These are phyloP conservation scores for Stomorhina lunata DNA, from an alignment of 2,888 invertebrate species.

Conservation along the genomic window DNA sequence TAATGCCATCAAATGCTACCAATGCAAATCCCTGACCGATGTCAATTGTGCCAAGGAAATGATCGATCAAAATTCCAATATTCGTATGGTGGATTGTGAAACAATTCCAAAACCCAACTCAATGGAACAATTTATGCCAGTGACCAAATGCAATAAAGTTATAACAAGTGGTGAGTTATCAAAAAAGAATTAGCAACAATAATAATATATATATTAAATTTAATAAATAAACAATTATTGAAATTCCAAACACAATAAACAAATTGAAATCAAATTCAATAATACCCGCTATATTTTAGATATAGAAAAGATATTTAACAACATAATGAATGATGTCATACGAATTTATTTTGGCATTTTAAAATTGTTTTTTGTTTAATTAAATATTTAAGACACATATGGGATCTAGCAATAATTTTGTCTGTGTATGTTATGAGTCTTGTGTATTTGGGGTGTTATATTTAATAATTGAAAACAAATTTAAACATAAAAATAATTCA, in stretches of 20 bases:
- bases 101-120: constrained; percentile 68
- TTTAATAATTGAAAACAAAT: too few relatives aligned
- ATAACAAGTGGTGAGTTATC: constrained; percentile 72
- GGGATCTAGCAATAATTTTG: neutral
- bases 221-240: constrained; percentile 32
- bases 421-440: neutral
- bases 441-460: constrained; percentile 18
- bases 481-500: too few relatives aligned
- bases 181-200: neutral
- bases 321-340: constrained; percentile 71
- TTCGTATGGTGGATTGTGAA: constrained; percentile 75
- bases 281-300: neutral
- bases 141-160: constrained; percentile 78
- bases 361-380: neutral
- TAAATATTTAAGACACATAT: neutral
- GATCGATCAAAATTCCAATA: constrained; percentile 70
- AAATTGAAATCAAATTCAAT: constrained; percentile 1
- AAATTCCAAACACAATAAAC: neutral
- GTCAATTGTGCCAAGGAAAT: constrained; percentile 74
- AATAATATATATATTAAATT: neutral
- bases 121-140: constrained; percentile 74
- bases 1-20: constrained; percentile 77
- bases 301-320: neutral
- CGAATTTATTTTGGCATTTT: constrained; percentile 37
- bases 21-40: constrained; percentile 76